Evolutionary conservation across 2,113 vertebrate genomes (phyloP), one percentile per base, ranked within the genome.

Genomic region (Synodontis membranacea): DNA sequence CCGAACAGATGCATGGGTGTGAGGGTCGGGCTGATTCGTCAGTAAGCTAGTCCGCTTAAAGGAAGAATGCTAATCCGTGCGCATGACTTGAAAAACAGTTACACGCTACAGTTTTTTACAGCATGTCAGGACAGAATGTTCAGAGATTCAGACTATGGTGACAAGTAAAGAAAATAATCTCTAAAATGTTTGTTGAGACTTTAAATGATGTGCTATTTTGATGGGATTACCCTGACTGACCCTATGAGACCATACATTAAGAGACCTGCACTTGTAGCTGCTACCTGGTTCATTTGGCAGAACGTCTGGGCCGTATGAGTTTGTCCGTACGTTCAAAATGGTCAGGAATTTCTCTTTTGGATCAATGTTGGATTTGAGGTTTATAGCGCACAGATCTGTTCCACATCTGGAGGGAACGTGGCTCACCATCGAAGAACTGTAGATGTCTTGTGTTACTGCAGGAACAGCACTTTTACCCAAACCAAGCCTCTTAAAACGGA

Each of bases 1-100:
- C 70, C 81, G 86, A 84, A 83, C 81, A 52, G 82, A 87, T 82
- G 81, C 42, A 4, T 31, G n/a, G 28, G 37, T 62, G 37, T 62
- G 56, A 39, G 50, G 70, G 44, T 42, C 34, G 25, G 60, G 4
- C 46, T 52, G 17, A 84, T 75, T 28, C 25, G 14, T 58, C 56
- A 12, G 31, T 75, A 84, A 84, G 70, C 50, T n/a, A 48, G 50
- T 62, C 54, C 10, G 28, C 19, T 44, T 62, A 76, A 85, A 23
- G 37, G 6, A 34, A n/a, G 82, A 14, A 39, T 8, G 82, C 64
- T 83, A 70, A 72, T 83, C 64, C 15, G 12, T 19, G 34, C 19
- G 68, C 25, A 11, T 60, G 34, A 44, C 34, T 64, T 28, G 46
- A 64, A 48, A n/a, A 68, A 14, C 44, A 34, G 60, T 66, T 68